Evolutionary conservation across 2,113 vertebrate species (phyloP).

Genomic region (Tretioscincus oriximinensis): DNA sequence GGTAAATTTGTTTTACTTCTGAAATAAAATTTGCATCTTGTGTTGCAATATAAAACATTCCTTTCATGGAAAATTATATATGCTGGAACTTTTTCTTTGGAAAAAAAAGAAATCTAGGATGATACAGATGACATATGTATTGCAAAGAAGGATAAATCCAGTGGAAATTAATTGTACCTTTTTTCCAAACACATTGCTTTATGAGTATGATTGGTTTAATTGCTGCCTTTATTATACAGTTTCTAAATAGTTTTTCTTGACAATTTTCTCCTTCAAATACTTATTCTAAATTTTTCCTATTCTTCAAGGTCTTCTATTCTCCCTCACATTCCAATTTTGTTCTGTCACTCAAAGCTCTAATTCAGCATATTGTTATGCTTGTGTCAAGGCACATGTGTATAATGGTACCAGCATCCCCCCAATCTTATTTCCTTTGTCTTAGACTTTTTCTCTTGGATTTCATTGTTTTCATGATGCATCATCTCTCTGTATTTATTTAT

Average conservation of each 20-base stretch:
- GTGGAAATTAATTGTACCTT: conserved; percentile 31
- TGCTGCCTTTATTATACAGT: conserved; percentile 34
- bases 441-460: not conserved
- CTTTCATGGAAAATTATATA: conserved; percentile 55
- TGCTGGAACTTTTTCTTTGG: not conserved
- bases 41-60: conserved; percentile 56
- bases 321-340: conserved; percentile 28
- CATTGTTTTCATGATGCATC: conserved; percentile 32
- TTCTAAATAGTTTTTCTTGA: conserved; percentile 47
- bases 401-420: conserved; percentile 1
- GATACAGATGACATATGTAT: conserved; percentile 58
- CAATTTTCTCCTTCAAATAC: conserved; percentile 42
- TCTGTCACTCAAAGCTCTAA: conserved; percentile 41
- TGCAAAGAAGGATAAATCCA: conserved; percentile 49
- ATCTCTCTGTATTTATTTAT: not conserved
- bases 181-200: conserved; percentile 8
- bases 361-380: conserved; percentile 26
- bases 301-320: conserved; percentile 32
- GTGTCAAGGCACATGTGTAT: conserved; percentile 28
- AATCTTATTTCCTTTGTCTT: conserved; percentile 5
- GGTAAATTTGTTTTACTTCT: conserved; percentile 8
- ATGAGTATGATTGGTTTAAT: conserved; percentile 51
- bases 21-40: conserved; percentile 48
- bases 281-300: conserved; percentile 31
- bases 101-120: conserved; percentile 48